Base-by-base conservation (phyloP, 2,113 vertebrate genomes). In the Etia nguti region DNA sequence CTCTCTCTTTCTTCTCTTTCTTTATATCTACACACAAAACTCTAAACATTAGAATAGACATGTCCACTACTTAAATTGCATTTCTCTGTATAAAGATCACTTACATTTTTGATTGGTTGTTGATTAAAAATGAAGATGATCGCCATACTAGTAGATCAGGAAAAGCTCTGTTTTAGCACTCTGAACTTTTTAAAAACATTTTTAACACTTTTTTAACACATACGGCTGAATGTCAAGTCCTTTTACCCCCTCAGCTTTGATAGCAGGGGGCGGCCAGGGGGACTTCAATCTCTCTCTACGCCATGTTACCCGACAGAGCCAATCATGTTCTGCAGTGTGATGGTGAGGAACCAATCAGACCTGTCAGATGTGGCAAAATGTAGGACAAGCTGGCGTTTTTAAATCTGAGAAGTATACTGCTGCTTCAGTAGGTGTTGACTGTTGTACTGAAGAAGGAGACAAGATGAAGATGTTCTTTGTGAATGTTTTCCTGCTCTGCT, bases 271-370 rank as follows among this genome's bases (percentile, higher is more conserved):
- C 1, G 2, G 22, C 4, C 52, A 54, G 20, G 20, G 4, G 2
- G 46, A 18, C 20, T 0, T 54, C 0, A 54, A 0, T 54, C 50
- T 22, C 20, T 54, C 3, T 0, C 9, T 54, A 0, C 2, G 50
- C 20, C 54, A 56, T 11, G 10, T 55, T 55, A 54, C 10, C 22
- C 10, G 1, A 54, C 20, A 54, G 50, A 55, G n/a, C 52, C 52
- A 54, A 54, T 54, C 52, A 4, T 11, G 52, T 55, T 55, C 10
- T 55, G 52, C 52, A 55, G 29, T n/a, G 41, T 8, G 29, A 62
- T 34, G 15, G 13, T 60, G 57, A 4, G 18, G 26, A 83, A 55
- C 26, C 86, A 83, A 80, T 43, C 48, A 55, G n/a, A 48, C n/a
- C 6, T 24, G 12, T 52, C 15, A 41, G 22, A 77, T 60, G 70